Evolutionary conservation across 2,888 invertebrate genomes (phyloP), one percentile per base, ranked within the genome.

Genomic region (Sesia bembeciformis): DNA sequence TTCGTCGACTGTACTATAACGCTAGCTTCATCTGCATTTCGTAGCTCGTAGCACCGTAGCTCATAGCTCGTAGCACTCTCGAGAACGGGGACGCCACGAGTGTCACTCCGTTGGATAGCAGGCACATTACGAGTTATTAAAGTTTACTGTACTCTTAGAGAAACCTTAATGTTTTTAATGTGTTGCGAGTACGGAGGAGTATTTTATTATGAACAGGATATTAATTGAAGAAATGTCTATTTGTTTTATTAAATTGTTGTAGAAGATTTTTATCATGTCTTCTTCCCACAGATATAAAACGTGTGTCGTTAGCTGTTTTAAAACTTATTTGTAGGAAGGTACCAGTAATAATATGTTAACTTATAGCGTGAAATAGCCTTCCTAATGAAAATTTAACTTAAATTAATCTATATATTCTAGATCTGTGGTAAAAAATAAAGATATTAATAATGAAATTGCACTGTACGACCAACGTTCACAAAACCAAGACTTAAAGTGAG

Each of bases 41-140:
- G 23, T 23, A 23, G 23, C n/a, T 46, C 46, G 8, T 46, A 46
- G 46, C 46, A n/a, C 23, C 46, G 3, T n/a, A 43, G 43, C 8
- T 43, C 43, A 5, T 43, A 40, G 38, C 46, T 8, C 51, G 51
- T 54, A 54, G 49, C 50, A 42, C 52, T 40, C 6, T 54, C 54
- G 57, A 54, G 53, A 55, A 56, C 56, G 57, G 54, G 52, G 52
- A 54, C 50, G 51, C 46, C 51, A 57, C 55, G 41, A 53, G 53
- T 53, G 52, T 57, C 57, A 46, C 51, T 49, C 51, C 40, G 53
- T 40, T 54, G 57, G 58, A 60, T 56, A 56, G 55, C 56, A 52
- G 53, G 54, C 53, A 53, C 53, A 57, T 59, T 56, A 60, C 54
- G 41, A 58, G 59, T 56, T 58, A 56, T 59, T 59, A 57, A 46